A percentile compares a stretch with the other conserved stretches of the same genome.
Evolutionary conservation across 1,140 invertebrate genomes (phyloP).

Genomic region (Drosophila navojoa): DNA sequence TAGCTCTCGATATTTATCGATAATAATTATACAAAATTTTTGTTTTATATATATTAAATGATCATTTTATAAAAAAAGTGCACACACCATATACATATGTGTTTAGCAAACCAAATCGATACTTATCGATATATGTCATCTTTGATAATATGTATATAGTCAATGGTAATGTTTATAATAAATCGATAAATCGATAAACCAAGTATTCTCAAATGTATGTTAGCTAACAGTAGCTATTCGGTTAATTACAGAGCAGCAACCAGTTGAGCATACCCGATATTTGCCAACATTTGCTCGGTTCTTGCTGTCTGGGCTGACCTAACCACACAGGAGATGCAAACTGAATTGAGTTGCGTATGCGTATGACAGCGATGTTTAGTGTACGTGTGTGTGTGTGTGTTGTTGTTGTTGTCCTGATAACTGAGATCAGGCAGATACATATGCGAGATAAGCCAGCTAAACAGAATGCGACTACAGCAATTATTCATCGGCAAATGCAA

Average conservation of each 20-base stretch:
- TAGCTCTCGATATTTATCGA: too few relatives aligned
- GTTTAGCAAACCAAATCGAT: too few relatives aligned
- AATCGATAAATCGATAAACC: too few relatives aligned
- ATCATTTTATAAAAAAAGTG: too few relatives aligned
- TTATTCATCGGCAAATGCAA: constrained; percentile 14
- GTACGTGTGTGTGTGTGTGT: background rate
- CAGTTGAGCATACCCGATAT: background rate
- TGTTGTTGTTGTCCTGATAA: constrained; percentile 2
- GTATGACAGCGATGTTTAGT: constrained; percentile 14
- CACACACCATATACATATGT: too few relatives aligned
- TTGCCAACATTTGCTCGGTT: background rate
- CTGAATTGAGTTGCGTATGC: constrained; percentile 35
- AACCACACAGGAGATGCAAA: background rate
- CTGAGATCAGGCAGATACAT: background rate
- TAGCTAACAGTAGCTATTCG: background rate
- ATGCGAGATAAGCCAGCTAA: background rate
- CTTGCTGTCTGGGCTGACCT: constrained; percentile 8
- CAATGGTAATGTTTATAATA: too few relatives aligned
- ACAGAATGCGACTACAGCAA: background rate
- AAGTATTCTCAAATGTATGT: background rate
- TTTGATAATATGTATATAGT: too few relatives aligned
- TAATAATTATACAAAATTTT: too few relatives aligned
- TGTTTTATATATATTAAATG: too few relatives aligned
- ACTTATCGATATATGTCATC: too few relatives aligned
- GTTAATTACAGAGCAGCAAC: background rate